Base-by-base conservation (phyloP, 1,140 invertebrate genomes). In the Eumeta japonica region DNA sequence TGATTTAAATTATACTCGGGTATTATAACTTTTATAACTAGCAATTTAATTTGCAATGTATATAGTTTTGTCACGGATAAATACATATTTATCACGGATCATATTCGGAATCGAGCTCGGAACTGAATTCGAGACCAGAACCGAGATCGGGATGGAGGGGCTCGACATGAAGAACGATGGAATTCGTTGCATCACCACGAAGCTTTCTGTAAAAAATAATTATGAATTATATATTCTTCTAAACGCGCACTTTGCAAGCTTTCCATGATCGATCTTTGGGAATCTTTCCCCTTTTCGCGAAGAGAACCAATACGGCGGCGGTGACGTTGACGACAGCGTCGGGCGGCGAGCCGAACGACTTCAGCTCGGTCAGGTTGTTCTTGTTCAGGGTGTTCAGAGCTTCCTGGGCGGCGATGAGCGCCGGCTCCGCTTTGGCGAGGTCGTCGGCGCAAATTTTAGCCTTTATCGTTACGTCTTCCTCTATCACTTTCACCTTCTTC, bases 201-300 rank as follows among this genome's bases (percentile, higher is more conserved):
- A n/a, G n/a, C n/a, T n/a, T n/a, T n/a, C n/a, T n/a, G n/a, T n/a
- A n/a, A n/a, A n/a, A n/a, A n/a, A n/a, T n/a, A n/a, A n/a, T n/a
- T n/a, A n/a, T n/a, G n/a, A n/a, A n/a, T n/a, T n/a, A n/a, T n/a
- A n/a, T n/a, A n/a, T n/a, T n/a, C n/a, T n/a, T n/a, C n/a, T n/a
- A 7, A 24, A 24, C 20, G 5, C 20, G 20, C n/a, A 81, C 79
- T 75, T 95, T 96, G 41, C 86, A 89, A 24, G 86, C 84, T 76
- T 94, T 97, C 94, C 94, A 98, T 35, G 88, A 91, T 48, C 86
- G 80, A 64, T 98, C 94, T 64, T 88, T 96, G 0, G 94, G 91
- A 35, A 97, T 82, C 75, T 92, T 92, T 3, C 90, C 92, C 55
- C 86, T 88, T 15, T 83, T 84, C 1, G 90, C 81, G 44, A 96